Conservation (phyloP, 2,888 invertebrate species). For the Dynastes maya region DNA sequence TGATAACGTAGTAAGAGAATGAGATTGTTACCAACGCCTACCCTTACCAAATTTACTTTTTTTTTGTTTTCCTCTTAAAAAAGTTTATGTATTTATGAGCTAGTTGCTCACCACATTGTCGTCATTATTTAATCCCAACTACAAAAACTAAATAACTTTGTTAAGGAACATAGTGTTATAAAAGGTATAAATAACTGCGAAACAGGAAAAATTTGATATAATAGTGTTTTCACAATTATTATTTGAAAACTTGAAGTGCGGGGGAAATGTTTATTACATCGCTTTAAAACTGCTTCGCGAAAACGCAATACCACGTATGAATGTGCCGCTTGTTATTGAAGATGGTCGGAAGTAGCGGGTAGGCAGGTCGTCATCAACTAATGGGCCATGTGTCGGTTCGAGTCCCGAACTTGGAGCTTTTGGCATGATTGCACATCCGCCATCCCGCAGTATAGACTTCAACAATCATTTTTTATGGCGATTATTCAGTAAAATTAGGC, state of each 20-base stretch:
- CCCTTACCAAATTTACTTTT: too few species aligned
- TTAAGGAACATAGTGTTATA: neutral
- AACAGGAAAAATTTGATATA: neutral
- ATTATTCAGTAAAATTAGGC: constrained; percentile 36
- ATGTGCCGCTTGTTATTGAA: constrained; percentile 53
- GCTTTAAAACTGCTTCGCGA: neutral
- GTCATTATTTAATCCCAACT: too few species aligned
- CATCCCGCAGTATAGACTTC: constrained; percentile 45
- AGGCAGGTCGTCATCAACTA: constrained; percentile 62
- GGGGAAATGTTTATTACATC: neutral
- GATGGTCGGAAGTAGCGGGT: constrained; percentile 55
- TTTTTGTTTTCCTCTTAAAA: too few species aligned
- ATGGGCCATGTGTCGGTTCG: constrained; percentile 57
- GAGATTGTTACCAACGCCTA: too few species aligned
- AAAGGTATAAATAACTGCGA: neutral
- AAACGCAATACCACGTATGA: neutral
- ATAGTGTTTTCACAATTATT: too few species aligned
- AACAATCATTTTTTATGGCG: constrained; percentile 29
- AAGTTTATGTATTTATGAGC: too few species aligned
- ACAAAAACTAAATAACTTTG: too few species aligned
- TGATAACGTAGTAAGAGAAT: too few species aligned
- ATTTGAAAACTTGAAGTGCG: neutral
- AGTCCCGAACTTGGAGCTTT: constrained; percentile 55
- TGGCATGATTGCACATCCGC: constrained; percentile 59
- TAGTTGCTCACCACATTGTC: too few species aligned